Evolutionary conservation across 1,140 invertebrate species (phyloP), one percentile per base, ranked within the genome.

Genomic region (Brachionus plicatilis): DNA sequence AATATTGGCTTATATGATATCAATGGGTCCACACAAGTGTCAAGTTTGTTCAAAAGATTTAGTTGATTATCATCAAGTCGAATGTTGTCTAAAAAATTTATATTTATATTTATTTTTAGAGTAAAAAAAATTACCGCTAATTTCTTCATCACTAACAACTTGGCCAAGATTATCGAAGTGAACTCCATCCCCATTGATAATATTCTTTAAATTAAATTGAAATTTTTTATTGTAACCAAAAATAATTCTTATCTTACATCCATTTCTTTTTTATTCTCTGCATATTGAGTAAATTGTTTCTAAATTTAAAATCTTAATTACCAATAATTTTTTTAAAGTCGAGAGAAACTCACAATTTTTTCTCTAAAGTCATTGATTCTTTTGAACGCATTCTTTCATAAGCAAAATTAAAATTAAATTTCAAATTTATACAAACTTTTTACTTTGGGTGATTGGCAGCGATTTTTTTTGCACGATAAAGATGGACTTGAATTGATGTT

Each of bases 231-330:
- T 37, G 0, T 5, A 37, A 37, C 33, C 33, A 0, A 37, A 37
- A 14, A 14, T 47, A 14, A 47, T 47, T 47, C 45, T n/a, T 47
- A 47, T 47, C 53, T 60, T 72, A 72, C 68, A 17, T 76, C 72
- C 43, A 76, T 27, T 76, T 50, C 45, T 50, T 50, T 47, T 29
- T 76, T 76, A 29, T 76, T 76, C n/a, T 76, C 72, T 5, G 43
- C 17, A 50, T 76, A 76, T 50, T 76, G 17, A 50, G 72, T 47
- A 37, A 27, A 76, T 50, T 50, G 43, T 76, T 76, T 76, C 72
- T 76, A n/a, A 37, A 29, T 20, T 76, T 29, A 27, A 50, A 76
- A 76, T 3, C 1, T 41, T 17, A 75, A 75, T 47, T 6, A 43
- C 17, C 20, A 17, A 4, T 17, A 43, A 43, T n/a, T 20, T 43